Evolutionary conservation across 2,888 invertebrate genomes (phyloP), one percentile per base, ranked within the genome.

Genomic region (Spodoptera picta): DNA sequence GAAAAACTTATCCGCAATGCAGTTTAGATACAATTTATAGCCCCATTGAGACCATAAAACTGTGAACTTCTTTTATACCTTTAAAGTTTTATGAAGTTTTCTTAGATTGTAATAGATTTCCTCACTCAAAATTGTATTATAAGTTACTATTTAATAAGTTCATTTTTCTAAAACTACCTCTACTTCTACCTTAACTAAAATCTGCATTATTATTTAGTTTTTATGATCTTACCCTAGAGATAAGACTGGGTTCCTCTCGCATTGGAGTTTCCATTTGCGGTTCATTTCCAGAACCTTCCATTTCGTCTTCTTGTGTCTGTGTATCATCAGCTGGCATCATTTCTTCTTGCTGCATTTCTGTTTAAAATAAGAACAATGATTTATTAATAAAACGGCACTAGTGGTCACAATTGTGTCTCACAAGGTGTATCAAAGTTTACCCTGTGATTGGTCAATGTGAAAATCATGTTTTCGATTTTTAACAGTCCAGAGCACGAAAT

Each of bases 271-370:
- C 83, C 5, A 90, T 81, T 56, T 87, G 84, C 11, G 92, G 92
- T 0, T 93, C 95, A 0, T 90, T 92, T 0, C 96, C 96, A 0
- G 96, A 96, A 0, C 96, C 96, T 77, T 95, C 95, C 27, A 91
- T 85, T 48, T 94, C 94, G 24, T 93, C 90, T 4, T 89, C 83
- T 55, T 87, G 83, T 5, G 69, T 69, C 50, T 77, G 80, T 7
- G 62, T 65, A 2, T 84, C 84, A 46, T 86, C 80, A 6, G 71
- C 86, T 58, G 90, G 89, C 83, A 90, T 87, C 83, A 90, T 82
- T 49, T 77, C 75, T 9, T 69, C 77, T 54, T 68, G 64, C 31
- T 71, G 61, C 12, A 41, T 50, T 5, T 75, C 77, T 77, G 36
- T 45, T 19, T 19, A 19, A 19, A 19, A 19, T 19, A 19, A 2